Evolutionary conservation across 2,797 vertebrate species (phyloP).

Genomic region (Gadopsis marmoratus): DNA sequence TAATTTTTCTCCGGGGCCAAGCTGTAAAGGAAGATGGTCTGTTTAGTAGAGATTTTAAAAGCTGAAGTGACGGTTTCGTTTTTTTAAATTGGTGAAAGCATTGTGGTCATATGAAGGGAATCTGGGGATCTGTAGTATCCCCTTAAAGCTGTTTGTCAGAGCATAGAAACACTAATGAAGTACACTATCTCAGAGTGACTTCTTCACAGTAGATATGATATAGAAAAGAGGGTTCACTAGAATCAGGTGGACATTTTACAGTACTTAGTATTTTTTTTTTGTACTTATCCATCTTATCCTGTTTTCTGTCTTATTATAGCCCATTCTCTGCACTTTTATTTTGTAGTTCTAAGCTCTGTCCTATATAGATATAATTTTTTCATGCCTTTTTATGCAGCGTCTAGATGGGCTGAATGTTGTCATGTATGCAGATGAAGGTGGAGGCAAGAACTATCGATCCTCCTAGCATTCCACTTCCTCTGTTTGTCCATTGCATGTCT

Average conservation of each 20-base stretch:
- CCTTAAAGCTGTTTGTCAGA: neutral
- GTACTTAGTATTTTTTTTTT: neutral
- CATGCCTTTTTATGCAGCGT: slow-evolving; percentile 40
- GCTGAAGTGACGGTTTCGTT: slow-evolving; percentile 2
- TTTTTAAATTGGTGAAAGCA: slow-evolving; percentile 12
- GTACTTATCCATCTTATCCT: neutral
- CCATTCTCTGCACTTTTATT: slow-evolving; percentile 21
- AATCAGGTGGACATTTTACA: neutral
- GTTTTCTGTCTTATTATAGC: neutral
- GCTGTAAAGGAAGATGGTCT: slow-evolving; percentile 22
- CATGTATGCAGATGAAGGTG: slow-evolving; percentile 65
- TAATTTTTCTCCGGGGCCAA: slow-evolving; percentile 29
- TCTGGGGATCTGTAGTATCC: neutral
- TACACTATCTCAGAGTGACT: neutral
- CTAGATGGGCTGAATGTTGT: slow-evolving; percentile 54
- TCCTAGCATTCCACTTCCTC: slow-evolving; percentile 27
- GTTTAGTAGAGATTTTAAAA: slow-evolving; percentile 41
- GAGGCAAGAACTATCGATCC: slow-evolving; percentile 59
- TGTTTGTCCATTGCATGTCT: slow-evolving; percentile 50
- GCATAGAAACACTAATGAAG: neutral
- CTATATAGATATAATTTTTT: neutral
- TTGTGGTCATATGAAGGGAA: neutral
- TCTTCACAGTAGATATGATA: neutral
- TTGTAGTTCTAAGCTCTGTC: slow-evolving; percentile 19
- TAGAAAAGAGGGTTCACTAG: neutral